These are phyloP conservation scores for Hippoglossus stenolepis DNA, from an alignment of 2,113 vertebrate species.

Conservation along the genomic window DNA sequence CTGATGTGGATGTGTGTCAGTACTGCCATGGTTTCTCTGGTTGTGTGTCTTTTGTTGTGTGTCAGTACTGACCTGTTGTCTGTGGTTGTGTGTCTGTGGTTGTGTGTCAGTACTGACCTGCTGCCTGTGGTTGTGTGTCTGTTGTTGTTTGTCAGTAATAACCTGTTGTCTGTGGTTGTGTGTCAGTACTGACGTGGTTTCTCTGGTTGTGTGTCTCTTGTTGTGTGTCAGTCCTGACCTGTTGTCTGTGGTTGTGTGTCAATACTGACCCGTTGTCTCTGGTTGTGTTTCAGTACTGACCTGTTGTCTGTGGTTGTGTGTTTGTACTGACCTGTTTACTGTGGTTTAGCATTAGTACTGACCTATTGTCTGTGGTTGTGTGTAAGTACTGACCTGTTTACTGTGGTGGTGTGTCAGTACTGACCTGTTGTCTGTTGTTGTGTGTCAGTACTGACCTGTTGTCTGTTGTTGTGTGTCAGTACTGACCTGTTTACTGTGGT, in stretches of 20 bases:
- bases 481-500: conserved; percentile 2
- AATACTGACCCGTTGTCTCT: conserved; percentile 5
- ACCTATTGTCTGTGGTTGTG: conserved; percentile 1
- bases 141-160: neutral
- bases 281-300: conserved; percentile 1
- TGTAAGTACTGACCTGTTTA: conserved; percentile 1
- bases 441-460: conserved; percentile 9
- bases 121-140: too few species aligned
- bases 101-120: conserved; percentile 3
- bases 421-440: neutral
- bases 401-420: neutral
- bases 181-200: conserved; percentile 5
- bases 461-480: neutral
- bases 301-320: conserved; percentile 1
- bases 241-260: neutral
- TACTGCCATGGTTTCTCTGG: neutral
- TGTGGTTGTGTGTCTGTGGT: too few species aligned
- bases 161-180: conserved; percentile 23
- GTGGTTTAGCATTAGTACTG: neutral
- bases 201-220: too few species aligned
- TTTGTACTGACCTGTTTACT: conserved; percentile 3
- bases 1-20: neutral
- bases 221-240: conserved; percentile 5
- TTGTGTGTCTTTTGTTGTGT: neutral
- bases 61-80: conserved; percentile 32